These are phyloP conservation scores for Stictocephala bisonia DNA, from an alignment of 2,888 invertebrate species.

Conservation along the genomic window DNA sequence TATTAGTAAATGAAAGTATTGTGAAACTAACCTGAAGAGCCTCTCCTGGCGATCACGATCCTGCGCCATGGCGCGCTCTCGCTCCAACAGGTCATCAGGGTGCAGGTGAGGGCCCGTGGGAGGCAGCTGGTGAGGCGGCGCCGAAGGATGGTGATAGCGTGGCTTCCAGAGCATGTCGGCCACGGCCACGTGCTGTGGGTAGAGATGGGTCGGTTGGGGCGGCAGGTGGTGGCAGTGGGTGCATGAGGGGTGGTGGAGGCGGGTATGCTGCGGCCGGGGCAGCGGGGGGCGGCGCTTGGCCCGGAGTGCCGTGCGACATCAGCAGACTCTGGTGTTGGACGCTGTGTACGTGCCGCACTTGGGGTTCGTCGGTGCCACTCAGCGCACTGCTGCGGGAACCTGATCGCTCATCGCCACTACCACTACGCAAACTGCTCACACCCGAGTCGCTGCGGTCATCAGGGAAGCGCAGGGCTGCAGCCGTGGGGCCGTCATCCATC, in stretches of 20 bases:
- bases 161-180: slow-evolving; percentile 65
- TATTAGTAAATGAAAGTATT: no score
- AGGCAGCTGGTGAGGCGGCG: slow-evolving; percentile 45
- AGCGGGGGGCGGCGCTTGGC: slow-evolving; percentile 63
- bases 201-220: slow-evolving; percentile 50
- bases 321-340: slow-evolving; percentile 72
- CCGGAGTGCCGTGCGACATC: slow-evolving; percentile 68
- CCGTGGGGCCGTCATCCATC: slow-evolving; percentile 59
- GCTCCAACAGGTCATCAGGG: slow-evolving; percentile 67
- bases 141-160: slow-evolving; percentile 35
- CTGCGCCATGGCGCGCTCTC: slow-evolving; percentile 69
- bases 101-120: slow-evolving; percentile 51
- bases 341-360: slow-evolving; percentile 72
- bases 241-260: slow-evolving; percentile 64
- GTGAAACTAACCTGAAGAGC: slow-evolving; percentile 49
- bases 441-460: slow-evolving; percentile 71
- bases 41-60: slow-evolving; percentile 64
- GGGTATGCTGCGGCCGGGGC: slow-evolving; percentile 62
- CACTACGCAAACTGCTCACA: slow-evolving; percentile 80
- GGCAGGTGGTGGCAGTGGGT: slow-evolving; percentile 57
- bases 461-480: slow-evolving; percentile 62
- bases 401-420: slow-evolving; percentile 78
- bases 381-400: slow-evolving; percentile 81
- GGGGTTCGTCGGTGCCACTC: slow-evolving; percentile 78
- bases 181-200: slow-evolving; percentile 48